phyloP scores from a whole-genome alignment of 2,797 vertebrate genomes.

The Jordanella pulchra region DNA sequence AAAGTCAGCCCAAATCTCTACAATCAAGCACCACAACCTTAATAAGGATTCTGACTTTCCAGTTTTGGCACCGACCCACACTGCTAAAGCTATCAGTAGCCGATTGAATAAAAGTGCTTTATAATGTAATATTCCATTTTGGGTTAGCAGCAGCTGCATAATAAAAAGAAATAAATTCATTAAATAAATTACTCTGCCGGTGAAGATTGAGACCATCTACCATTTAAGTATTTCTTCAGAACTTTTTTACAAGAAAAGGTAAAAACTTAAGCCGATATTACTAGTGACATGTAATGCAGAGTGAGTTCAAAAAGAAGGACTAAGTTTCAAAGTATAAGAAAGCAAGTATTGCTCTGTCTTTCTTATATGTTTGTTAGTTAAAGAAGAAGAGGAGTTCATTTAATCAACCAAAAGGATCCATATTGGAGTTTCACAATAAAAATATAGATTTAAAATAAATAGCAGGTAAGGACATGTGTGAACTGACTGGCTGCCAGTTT shows the following conservation, averaged over 20 bases:
- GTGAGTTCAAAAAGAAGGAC: too few relatives aligned
- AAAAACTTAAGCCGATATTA: neutral
- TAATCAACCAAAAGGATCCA: conserved; percentile 2
- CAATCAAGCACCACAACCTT: neutral
- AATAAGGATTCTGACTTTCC: neutral
- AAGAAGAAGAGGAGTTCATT: conserved; percentile 21
- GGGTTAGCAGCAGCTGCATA: neutral
- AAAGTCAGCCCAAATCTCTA: neutral
- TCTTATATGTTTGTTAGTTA: conserved; percentile 16
- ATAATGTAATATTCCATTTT: neutral
- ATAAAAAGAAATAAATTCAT: neutral
- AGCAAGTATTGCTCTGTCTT: conserved; percentile 6
- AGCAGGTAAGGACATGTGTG: neutral
- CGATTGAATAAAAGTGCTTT: neutral
- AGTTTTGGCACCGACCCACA: neutral
- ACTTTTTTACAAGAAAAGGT: neutral
- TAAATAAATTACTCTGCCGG: neutral
- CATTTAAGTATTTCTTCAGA: neutral
- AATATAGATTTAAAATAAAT: neutral
- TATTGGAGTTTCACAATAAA: conserved; percentile 13
- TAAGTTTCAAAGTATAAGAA: neutral
- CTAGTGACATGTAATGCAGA: too few relatives aligned
- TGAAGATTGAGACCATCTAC: neutral
- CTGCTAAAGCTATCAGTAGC: neutral
- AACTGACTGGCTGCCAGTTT: neutral